Evolutionary conservation across 2,888 invertebrate species (phyloP), one percentile per base, ranked within the genome.

Genomic region (Nymphalis c-album): DNA sequence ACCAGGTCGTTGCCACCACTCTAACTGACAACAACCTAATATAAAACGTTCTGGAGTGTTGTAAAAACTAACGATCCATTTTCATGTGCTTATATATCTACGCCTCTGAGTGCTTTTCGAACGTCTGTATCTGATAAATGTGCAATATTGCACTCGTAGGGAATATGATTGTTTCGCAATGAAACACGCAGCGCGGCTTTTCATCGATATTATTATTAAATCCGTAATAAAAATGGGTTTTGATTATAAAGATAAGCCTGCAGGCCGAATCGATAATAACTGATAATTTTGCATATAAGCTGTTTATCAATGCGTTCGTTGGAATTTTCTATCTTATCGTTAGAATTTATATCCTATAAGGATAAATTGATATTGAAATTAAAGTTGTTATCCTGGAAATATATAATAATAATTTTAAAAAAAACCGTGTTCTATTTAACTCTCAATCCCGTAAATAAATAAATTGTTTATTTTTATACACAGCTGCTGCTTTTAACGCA

Each of bases 161-260:
- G 63, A 46, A 64, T 68, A 58, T 59, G 48, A 67, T 64, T 60
- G 68, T 55, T 64, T 68, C 66, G 60, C 64, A 58, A 64, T 64
- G 53, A 68, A 71, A 64, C 55, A 55, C n/a, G 35, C 17, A 31
- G 68, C 48, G 64, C 58, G 40, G 60, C 58, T 67, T 68, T 64
- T 70, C 68, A 67, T 71, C 68, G 45, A 31, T 59, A 45, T 58
- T 63, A 59, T 65, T 61, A 68, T 66, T 71, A 55, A 51, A 31
- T 22, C 59, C 35, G 31, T 57, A 57, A 65, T 60, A 71, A 64
- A 64, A 72, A 63, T 59, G 50, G 31, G n/a, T 63, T 63, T 67
- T 67, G 51, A 61, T 31, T 61, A 58, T 70, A 70, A 59, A 69
- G 73, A 72, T 76, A 73, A 74, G 64, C 61, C 60, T 69, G 69